Conservation (phyloP, 2,888 invertebrate species). For the Watsonalla binaria region DNA sequence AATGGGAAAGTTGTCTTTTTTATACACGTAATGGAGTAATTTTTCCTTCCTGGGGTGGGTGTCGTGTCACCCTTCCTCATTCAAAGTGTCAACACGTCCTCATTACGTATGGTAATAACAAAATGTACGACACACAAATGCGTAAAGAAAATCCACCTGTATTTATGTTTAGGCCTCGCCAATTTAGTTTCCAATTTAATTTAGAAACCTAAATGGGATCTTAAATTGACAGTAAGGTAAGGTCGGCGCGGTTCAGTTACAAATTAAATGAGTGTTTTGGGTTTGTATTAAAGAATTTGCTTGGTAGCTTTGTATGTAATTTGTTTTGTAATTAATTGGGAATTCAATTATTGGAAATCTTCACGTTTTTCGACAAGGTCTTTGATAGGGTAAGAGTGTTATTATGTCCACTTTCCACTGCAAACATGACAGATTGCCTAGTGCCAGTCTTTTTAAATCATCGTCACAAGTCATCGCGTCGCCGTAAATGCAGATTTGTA, state of each 20-base stretch:
- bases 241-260: not conserved
- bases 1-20: conserved; percentile 57
- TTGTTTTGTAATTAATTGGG: not conserved
- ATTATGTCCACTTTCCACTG: no score
- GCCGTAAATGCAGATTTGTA: no score
- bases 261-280: not conserved
- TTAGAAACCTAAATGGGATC: not conserved
- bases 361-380: no score
- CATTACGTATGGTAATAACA: not conserved
- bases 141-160: not conserved
- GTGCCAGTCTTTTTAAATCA: no score
- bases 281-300: not conserved
- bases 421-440: no score
- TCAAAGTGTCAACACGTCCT: conserved; percentile 8
- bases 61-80: conserved; percentile 10
- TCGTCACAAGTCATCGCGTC: no score
- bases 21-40: conserved; percentile 37
- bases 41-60: conserved; percentile 21
- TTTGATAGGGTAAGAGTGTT: no score
- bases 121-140: not conserved
- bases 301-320: not conserved
- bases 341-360: not conserved
- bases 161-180: not conserved
- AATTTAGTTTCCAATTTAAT: not conserved
- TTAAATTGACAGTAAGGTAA: not conserved